Conservation (phyloP, 2,888 invertebrate genomes). For the Dysmachus trigonus region DNA sequence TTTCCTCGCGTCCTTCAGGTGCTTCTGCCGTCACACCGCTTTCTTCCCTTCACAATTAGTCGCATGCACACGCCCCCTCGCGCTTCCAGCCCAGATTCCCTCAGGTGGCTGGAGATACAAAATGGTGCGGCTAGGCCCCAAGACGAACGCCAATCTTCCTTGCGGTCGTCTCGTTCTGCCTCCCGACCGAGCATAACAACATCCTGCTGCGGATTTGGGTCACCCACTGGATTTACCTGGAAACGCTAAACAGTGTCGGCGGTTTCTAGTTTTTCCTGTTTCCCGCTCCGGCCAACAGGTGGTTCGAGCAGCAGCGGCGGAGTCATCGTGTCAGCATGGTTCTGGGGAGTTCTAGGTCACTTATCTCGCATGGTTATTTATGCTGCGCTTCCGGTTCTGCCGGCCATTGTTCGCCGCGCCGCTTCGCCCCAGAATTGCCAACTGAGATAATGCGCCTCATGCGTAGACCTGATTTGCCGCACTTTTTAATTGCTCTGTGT, state of each 20-base stretch:
- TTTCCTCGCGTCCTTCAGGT: neutral
- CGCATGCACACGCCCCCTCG: neutral
- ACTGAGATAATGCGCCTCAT: neutral
- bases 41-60: neutral
- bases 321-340: neutral
- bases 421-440: neutral
- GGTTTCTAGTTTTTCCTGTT: neutral
- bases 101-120: neutral
- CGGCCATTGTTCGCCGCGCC: neutral
- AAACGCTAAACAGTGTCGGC: neutral
- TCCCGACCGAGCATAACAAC: neutral
- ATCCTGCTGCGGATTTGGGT: neutral
- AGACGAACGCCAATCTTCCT: neutral
- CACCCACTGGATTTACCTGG: neutral
- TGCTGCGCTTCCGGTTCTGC: neutral
- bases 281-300: neutral
- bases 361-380: slow-evolving; percentile 2
- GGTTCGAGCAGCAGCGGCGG: neutral
- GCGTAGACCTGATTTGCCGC: neutral
- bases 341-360: slow-evolving; percentile 10
- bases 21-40: neutral
- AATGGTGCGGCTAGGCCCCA: neutral
- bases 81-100: neutral
- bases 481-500: neutral
- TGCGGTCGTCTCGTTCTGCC: neutral